Percentiles rank a stretch among this genome's conserved stretches.
Conservation (phyloP, 64 coral and sea anemone genomes). For the Orbicella faveolata region DNA sequence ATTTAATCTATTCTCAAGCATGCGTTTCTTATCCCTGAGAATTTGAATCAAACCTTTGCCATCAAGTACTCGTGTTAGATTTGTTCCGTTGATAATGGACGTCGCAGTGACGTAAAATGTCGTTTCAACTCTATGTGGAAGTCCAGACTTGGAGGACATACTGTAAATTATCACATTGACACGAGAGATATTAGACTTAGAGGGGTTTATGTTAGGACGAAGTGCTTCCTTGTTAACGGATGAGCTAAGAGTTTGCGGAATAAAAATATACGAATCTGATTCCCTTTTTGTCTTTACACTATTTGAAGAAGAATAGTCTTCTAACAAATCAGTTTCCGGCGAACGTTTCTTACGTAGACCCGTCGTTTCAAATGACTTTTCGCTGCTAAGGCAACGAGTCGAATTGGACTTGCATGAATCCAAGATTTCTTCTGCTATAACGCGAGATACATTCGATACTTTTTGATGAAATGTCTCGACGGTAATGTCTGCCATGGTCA, state of each 20-base stretch:
- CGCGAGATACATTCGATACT: conserved; percentile 22
- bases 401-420: not conserved
- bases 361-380: not conserved
- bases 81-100: conserved; percentile 37
- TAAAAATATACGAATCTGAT: not conserved
- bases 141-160: conserved; percentile 36
- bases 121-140: conserved; percentile 33
- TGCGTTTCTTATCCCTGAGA: conserved; percentile 47
- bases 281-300: conserved; percentile 22
- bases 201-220: not conserved
- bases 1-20: conserved; percentile 61
- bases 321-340: not conserved
- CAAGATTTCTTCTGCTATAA: conserved; percentile 26
- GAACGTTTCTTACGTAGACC: conserved; percentile 24
- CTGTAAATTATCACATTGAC: conserved; percentile 68
- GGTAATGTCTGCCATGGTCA: conserved; percentile 41
- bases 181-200: not conserved
- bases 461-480: conserved; percentile 40
- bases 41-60: conserved; percentile 49
- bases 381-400: conserved; percentile 8
- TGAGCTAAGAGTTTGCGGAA: not conserved
- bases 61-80: conserved; percentile 57
- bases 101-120: conserved; percentile 63
- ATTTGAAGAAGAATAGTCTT: conserved; percentile 17
- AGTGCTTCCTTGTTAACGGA: conserved; percentile 7